Percentiles rank a stretch among this genome's conserved stretches.
These are phyloP conservation scores for Raphicerus campestris DNA, from an alignment of 2,113 vertebrate species.

Conservation along the genomic window DNA sequence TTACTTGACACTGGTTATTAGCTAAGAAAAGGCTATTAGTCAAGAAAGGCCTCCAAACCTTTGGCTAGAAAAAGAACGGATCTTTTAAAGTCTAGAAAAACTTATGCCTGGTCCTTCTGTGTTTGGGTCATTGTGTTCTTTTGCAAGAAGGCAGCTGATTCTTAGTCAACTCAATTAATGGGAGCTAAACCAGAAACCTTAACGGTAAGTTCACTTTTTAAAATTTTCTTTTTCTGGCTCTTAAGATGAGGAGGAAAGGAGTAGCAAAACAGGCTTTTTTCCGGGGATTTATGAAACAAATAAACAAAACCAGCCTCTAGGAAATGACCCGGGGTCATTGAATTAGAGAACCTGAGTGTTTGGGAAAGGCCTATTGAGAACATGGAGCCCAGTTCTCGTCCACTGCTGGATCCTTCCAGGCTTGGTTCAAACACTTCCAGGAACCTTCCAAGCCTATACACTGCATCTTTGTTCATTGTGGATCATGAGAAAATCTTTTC, in stretches of 20 bases:
- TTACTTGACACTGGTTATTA: background rate
- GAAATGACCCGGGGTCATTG: slow-evolving; percentile 49
- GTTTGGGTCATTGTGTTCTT: slow-evolving; percentile 9
- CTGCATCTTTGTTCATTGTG: background rate
- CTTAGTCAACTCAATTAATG: slow-evolving; percentile 34
- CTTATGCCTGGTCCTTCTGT: background rate
- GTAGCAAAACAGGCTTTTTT: slow-evolving; percentile 1
- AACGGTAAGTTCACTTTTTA: slow-evolving; percentile 14
- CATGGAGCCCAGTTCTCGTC: background rate
- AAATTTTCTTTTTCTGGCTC: background rate
- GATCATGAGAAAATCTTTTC: background rate
- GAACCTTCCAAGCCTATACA: background rate
- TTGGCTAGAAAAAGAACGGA: background rate
- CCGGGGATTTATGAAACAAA: slow-evolving; percentile 58
- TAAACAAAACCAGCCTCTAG: slow-evolving; percentile 45
- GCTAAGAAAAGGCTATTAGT: background rate
- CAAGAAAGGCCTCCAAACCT: background rate
- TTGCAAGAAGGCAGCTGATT: slow-evolving; percentile 7
- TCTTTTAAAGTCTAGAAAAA: slow-evolving; percentile 16
- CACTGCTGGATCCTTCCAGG: background rate
- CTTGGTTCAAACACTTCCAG: background rate
- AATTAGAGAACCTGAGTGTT: background rate
- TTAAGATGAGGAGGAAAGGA: slow-evolving; percentile 52
- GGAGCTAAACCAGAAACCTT: slow-evolving; percentile 48
- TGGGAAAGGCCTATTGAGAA: background rate